Evolutionary conservation across 2,888 invertebrate genomes (phyloP).

Genomic region (Conus canariensis): DNA sequence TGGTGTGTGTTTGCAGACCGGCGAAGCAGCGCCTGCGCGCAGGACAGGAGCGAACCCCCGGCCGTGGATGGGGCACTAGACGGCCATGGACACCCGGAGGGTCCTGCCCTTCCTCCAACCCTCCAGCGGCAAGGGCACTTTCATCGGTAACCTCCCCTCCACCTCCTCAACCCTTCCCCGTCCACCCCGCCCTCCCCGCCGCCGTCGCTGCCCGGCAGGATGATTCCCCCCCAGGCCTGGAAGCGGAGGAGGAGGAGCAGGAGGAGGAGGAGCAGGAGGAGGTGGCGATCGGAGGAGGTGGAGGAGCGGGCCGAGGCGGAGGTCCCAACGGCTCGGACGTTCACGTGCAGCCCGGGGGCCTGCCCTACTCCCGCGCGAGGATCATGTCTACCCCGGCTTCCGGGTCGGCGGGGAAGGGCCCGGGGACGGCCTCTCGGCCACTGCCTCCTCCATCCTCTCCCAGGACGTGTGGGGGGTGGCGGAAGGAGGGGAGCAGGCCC

Average conservation of each 20-base stretch:
- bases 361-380: conserved; percentile 36
- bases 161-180: conserved; percentile 18
- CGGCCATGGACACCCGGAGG: background rate
- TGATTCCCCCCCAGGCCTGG: background rate
- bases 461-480: background rate
- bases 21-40: background rate
- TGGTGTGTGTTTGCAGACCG: background rate
- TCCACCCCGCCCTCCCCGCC: background rate
- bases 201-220: background rate
- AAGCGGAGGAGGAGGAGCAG: background rate
- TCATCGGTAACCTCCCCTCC: conserved; percentile 43
- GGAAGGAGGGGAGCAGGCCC: background rate
- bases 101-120: conserved; percentile 9
- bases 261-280: background rate
- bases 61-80: conserved; percentile 11
- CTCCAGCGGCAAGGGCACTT: conserved; percentile 47
- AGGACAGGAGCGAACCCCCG: background rate
- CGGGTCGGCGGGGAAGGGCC: background rate
- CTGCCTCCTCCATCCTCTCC: background rate
- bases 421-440: background rate
- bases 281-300: background rate
- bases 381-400: too few species aligned
- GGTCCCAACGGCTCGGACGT: conserved; percentile 6
- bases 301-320: background rate
- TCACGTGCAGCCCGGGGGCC: background rate